phyloP scores from a whole-genome alignment of 2,113 vertebrate genomes.

The Chloropsis hardwickii region DNA sequence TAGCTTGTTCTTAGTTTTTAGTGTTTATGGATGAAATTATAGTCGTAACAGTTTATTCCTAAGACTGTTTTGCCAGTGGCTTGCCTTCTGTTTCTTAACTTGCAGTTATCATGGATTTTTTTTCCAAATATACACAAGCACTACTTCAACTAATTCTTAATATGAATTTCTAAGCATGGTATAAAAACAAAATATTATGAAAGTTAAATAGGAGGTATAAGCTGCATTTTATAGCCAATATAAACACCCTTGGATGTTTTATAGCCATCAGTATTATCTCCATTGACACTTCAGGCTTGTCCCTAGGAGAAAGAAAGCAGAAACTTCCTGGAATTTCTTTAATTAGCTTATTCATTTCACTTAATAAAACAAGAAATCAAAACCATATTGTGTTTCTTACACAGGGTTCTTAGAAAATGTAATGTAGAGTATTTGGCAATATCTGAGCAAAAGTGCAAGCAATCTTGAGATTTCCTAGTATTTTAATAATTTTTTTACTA shows the following conservation, averaged over 20 bases:
- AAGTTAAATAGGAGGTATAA: slow-evolving; percentile 17
- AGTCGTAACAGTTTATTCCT: background rate
- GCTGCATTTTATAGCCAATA: slow-evolving; percentile 32
- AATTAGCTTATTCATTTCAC: slow-evolving; percentile 45
- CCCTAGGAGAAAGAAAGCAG: slow-evolving; percentile 49
- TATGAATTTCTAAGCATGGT: slow-evolving; percentile 17
- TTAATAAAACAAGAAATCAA: slow-evolving; percentile 56
- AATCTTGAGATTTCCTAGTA: background rate
- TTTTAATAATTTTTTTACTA: background rate
- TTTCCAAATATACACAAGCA: background rate
- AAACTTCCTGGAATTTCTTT: slow-evolving; percentile 63
- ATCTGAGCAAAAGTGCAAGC: background rate
- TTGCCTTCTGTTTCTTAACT: slow-evolving; percentile 22
- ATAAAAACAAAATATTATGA: slow-evolving; percentile 35
- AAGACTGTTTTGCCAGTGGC: background rate
- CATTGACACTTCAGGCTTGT: slow-evolving; percentile 45
- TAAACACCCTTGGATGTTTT: slow-evolving; percentile 53
- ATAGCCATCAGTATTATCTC: slow-evolving; percentile 45
- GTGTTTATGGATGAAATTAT: background rate
- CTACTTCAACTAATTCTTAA: background rate
- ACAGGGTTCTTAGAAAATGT: background rate
- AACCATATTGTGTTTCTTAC: slow-evolving; percentile 1
- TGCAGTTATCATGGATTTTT: background rate
- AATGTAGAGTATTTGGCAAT: background rate
- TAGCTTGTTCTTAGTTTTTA: background rate